Conservation (phyloP, 2,888 invertebrate genomes). For the Trissoscelio sp. region DNA sequence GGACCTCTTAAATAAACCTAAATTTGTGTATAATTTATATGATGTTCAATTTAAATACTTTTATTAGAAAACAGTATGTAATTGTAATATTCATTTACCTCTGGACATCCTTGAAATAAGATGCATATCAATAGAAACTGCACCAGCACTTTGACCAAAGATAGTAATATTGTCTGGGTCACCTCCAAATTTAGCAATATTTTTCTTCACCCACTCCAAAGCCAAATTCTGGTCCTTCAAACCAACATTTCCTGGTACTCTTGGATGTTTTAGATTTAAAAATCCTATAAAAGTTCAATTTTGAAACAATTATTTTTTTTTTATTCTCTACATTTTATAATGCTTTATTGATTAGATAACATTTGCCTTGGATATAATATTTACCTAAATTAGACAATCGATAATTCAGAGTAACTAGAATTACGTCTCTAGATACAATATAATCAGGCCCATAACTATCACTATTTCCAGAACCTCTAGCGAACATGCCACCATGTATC, state of each 20-base stretch:
- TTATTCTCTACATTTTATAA: too few species aligned
- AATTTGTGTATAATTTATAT: neutral
- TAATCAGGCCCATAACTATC: conserved; percentile 26
- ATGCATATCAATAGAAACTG: conserved; percentile 31
- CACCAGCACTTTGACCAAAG: conserved; percentile 46
- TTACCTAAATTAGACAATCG: conserved; percentile 15
- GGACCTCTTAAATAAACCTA: conserved; percentile 40
- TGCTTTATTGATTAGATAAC: too few species aligned
- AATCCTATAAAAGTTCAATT: conserved; percentile 16
- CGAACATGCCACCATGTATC: conserved; percentile 32
- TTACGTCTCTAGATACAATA: conserved; percentile 22
- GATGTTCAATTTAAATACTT: neutral
- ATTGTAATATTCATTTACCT: conserved; percentile 7
- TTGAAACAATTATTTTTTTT: too few species aligned
- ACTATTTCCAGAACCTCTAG: conserved; percentile 27
- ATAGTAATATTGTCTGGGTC: conserved; percentile 26
- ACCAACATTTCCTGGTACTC: conserved; percentile 23
- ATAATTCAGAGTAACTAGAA: conserved; percentile 30
- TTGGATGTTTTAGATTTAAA: conserved; percentile 29
- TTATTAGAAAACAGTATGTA: neutral
- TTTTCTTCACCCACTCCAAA: conserved; percentile 14
- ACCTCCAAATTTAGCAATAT: conserved; percentile 27
- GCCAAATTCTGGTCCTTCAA: too few species aligned
- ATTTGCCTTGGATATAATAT: neutral
- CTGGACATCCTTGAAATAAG: conserved; percentile 12